Evolutionary conservation across 2,797 vertebrate species (phyloP).

Genomic region (Microchirus variegatus): DNA sequence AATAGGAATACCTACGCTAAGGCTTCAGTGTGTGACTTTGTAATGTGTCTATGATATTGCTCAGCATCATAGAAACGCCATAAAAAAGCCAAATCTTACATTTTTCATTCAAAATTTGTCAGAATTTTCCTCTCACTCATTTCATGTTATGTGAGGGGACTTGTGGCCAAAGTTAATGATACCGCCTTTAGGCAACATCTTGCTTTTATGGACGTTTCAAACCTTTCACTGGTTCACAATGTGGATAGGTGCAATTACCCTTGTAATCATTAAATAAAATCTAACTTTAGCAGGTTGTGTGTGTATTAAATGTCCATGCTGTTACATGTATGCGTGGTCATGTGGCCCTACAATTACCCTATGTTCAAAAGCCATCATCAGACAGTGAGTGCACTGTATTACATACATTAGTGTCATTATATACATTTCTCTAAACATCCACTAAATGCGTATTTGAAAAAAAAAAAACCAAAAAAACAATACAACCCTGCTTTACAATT

Average conservation of each 20-base stretch:
- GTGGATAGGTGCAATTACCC: slow-evolving; percentile 58
- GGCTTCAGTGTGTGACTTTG: slow-evolving; percentile 44
- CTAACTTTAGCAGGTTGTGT: slow-evolving; percentile 35
- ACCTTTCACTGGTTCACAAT: slow-evolving; percentile 55
- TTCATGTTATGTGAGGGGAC: slow-evolving; percentile 61
- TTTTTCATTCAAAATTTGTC: slow-evolving; percentile 38
- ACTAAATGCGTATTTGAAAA: no score
- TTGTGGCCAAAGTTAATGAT: slow-evolving; percentile 63
- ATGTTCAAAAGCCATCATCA: slow-evolving; percentile 72
- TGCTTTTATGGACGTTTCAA: slow-evolving; percentile 44
- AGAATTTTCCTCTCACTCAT: slow-evolving; percentile 32
- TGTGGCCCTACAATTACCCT: slow-evolving; percentile 44
- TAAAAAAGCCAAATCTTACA: slow-evolving; percentile 54
- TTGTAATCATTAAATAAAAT: slow-evolving; percentile 58
- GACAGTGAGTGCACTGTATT: slow-evolving; percentile 58
- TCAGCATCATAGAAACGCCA: slow-evolving; percentile 46
- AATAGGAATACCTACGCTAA: slow-evolving; percentile 50
- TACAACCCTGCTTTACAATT: slow-evolving; percentile 69
- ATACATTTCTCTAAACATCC: slow-evolving; percentile 79
- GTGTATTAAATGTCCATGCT: slow-evolving; percentile 39
- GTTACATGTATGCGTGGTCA: slow-evolving; percentile 30
- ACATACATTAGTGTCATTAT: slow-evolving; percentile 74
- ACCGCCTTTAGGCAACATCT: slow-evolving; percentile 60
- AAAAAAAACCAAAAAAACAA: slow-evolving; percentile 75
- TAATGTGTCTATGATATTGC: slow-evolving; percentile 56